Evolutionary conservation across 1,140 invertebrate genomes (phyloP).

Genomic region (Teleopsis dalmanni): DNA sequence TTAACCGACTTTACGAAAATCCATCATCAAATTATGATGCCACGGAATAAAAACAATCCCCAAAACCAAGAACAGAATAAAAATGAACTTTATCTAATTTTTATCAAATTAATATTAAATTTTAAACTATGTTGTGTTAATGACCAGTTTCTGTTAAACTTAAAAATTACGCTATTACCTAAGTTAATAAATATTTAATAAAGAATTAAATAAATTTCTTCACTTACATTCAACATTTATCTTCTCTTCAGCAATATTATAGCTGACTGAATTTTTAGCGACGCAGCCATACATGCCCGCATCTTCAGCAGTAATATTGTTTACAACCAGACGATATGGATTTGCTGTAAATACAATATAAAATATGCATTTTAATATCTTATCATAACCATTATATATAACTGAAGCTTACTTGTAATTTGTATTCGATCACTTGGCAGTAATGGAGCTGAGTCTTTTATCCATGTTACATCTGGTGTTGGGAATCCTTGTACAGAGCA

Average conservation of each 20-base stretch:
- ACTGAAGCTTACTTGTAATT: conserved; percentile 31
- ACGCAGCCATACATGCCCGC: conserved; percentile 72
- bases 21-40: too few relatives aligned
- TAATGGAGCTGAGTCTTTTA: conserved; percentile 57
- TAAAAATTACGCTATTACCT: too few relatives aligned
- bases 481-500: conserved; percentile 74
- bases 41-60: too few relatives aligned
- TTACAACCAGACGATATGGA: conserved; percentile 59
- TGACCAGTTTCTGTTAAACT: too few relatives aligned
- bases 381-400: not conserved
- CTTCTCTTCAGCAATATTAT: conserved; percentile 52
- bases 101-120: too few relatives aligned
- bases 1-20: too few relatives aligned
- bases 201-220: not conserved
- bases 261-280: conserved; percentile 63
- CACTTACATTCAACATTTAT: conserved; percentile 63
- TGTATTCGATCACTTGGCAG: conserved; percentile 26
- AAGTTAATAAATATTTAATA: not conserved
- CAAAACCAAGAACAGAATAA: too few relatives aligned
- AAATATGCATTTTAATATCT: not conserved
- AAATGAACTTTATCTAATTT: too few relatives aligned
- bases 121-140: too few relatives aligned
- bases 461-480: conserved; percentile 65
- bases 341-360: conserved; percentile 28
- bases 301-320: conserved; percentile 55